Conservation (phyloP, 2,113 vertebrate species). For the Marcusenius ussheri region DNA sequence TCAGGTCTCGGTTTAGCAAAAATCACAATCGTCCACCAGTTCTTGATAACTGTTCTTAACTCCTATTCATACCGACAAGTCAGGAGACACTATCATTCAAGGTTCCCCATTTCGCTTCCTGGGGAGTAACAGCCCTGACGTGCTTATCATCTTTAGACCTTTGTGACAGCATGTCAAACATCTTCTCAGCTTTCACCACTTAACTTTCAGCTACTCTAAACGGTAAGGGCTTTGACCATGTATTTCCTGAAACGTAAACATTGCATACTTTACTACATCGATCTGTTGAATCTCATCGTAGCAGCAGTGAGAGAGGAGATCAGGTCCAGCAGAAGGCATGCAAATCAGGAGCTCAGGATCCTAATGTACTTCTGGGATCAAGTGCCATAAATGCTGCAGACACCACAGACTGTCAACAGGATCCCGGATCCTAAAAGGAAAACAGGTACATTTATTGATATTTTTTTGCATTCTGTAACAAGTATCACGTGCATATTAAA, state of each 20-base stretch:
- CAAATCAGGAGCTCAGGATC: neutral
- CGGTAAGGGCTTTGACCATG: neutral
- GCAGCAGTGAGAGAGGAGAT: neutral
- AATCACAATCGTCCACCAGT: neutral
- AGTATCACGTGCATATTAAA: neutral
- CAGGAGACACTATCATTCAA: neutral
- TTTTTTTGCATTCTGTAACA: neutral
- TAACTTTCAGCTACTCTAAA: neutral
- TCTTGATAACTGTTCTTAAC: neutral
- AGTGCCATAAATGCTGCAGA: neutral
- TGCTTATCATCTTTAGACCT: neutral
- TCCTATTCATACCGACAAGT: neutral
- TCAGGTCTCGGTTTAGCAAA: neutral
- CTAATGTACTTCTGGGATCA: neutral
- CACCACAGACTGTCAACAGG: neutral
- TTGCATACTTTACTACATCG: neutral
- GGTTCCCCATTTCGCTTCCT: neutral
- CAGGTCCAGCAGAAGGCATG: neutral
- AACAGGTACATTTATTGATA: neutral
- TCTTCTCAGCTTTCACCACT: neutral
- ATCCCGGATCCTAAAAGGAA: neutral
- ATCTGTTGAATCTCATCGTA: neutral
- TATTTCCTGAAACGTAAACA: neutral
- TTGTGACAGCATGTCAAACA: neutral
- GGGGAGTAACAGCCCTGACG: neutral